Percentiles rank a stretch among this genome's conserved stretches.
Conservation (phyloP, 1,140 invertebrate species). For the Teleopsis dalmanni region DNA sequence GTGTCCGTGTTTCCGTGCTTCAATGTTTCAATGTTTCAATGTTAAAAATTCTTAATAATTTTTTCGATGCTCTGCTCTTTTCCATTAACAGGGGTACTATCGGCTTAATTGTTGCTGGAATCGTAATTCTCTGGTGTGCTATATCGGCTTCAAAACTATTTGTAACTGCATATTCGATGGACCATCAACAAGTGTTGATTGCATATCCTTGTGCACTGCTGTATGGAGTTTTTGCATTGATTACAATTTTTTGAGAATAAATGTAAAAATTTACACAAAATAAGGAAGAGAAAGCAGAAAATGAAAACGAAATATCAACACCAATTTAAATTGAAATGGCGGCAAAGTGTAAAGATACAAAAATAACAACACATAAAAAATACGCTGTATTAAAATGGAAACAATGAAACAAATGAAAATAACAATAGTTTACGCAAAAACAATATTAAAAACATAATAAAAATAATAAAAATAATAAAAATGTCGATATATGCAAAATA, state of each 20-base stretch:
- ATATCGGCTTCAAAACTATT: slow-evolving; percentile 79
- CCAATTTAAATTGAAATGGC: no score
- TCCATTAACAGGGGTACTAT: slow-evolving; percentile 43
- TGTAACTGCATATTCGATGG: slow-evolving; percentile 63
- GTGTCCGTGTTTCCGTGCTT: no score
- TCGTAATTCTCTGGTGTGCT: slow-evolving; percentile 74
- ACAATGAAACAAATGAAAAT: no score
- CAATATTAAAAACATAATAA: neutral
- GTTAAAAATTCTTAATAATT: no score
- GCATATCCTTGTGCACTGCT: slow-evolving; percentile 79
- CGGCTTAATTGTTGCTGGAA: slow-evolving; percentile 54
- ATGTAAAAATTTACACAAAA: neutral
- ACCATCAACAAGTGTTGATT: slow-evolving; percentile 75
- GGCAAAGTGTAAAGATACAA: no score
- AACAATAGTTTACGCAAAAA: no score
- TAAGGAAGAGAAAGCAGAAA: neutral
- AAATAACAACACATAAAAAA: no score
- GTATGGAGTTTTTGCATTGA: slow-evolving; percentile 77
- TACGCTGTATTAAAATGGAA: no score
- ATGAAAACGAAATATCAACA: slow-evolving; percentile 1
- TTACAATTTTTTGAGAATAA: slow-evolving; percentile 64
- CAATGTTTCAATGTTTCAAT: no score
- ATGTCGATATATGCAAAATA: neutral
- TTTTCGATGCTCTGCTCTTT: slow-evolving; percentile 15
- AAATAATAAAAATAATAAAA: slow-evolving; percentile 1